Evolutionary conservation across 2,113 vertebrate species (phyloP), one percentile per base, ranked within the genome.

Genomic region (Bufo gargarizans): DNA sequence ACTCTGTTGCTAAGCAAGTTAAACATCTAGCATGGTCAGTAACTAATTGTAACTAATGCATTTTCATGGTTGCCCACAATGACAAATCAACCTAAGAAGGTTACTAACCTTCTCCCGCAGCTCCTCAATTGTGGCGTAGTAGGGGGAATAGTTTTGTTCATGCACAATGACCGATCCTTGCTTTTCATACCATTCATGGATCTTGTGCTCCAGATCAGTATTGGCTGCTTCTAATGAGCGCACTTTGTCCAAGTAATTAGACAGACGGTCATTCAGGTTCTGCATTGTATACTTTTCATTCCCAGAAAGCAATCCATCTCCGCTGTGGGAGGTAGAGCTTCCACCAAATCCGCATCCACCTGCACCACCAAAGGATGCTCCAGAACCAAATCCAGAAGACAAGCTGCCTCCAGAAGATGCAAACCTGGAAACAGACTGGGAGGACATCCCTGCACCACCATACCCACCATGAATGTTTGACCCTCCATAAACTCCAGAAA

Each of bases 241-340:
- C 6, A 96, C 95, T 91, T 94, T 95, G 22, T 92, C 91, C 95
- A 99, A 93, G 93, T 97, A 99, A 0, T 91, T 92, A 10, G 95
- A 96, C 94, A 99, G 93, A 0, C 98, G 97, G 50, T 95, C 95
- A 0, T 99, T 99, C 90, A 99, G 95, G 59, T 96, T 96, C 89
- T 96, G 95, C 96, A 99, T 96, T 0, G 95, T 96, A 79, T 96
- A 91, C 93, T 97, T 98, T 92, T 97, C 96, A 0, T 97, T 92
- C 88, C 95, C 95, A 0, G 92, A 88, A 0, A 96, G 92, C 53
- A 96, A 92, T 58, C 94, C 94, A 67, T 95, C 94, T 0, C 91
- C 89, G 0, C 92, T 82, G 0, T 90, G 77, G 0, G 93, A 89
- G 0, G 90, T 78, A 58, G n/a, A 85, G 53, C 79, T 59, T 3